Percentiles rank a stretch among this genome's conserved stretches.
These are phyloP conservation scores for Nibea albiflora DNA, from an alignment of 2,113 vertebrate genomes.

Conservation along the genomic window DNA sequence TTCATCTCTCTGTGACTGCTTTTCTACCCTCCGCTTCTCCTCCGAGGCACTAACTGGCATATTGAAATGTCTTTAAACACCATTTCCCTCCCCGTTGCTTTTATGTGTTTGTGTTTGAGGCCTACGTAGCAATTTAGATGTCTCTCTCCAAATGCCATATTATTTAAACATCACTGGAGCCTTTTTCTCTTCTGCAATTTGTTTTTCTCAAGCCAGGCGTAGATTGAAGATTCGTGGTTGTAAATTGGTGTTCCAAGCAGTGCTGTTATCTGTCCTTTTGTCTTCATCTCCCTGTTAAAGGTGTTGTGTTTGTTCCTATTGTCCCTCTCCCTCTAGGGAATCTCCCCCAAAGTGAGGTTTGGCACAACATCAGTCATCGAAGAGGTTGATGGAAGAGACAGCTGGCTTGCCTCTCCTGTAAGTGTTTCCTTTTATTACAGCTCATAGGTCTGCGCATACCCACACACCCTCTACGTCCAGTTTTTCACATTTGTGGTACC, in stretches of 20 bases:
- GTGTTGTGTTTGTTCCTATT: slow-evolving; percentile 60
- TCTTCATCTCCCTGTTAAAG: slow-evolving; percentile 65
- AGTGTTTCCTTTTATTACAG: slow-evolving; percentile 63
- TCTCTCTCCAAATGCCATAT: slow-evolving; percentile 75
- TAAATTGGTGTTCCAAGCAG: slow-evolving; percentile 71
- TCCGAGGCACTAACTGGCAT: slow-evolving; percentile 47
- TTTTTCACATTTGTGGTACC: slow-evolving; percentile 11
- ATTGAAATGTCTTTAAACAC: slow-evolving; percentile 73
- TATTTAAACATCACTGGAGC: slow-evolving; percentile 78
- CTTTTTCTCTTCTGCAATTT: slow-evolving; percentile 67
- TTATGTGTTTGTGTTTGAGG: slow-evolving; percentile 71
- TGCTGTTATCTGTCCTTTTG: slow-evolving; percentile 65
- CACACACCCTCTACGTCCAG: background rate
- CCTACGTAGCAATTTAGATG: slow-evolving; percentile 72
- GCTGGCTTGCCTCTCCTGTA: slow-evolving; percentile 69
- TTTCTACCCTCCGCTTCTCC: slow-evolving; percentile 46
- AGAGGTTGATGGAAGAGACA: slow-evolving; percentile 83
- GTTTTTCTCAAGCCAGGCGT: slow-evolving; percentile 61
- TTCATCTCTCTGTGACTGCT: slow-evolving; percentile 31
- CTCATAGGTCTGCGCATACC: background rate
- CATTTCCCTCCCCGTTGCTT: slow-evolving; percentile 48
- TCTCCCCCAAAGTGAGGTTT: slow-evolving; percentile 94
- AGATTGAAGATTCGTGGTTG: slow-evolving; percentile 70
- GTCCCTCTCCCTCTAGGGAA: slow-evolving; percentile 86
- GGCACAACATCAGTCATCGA: slow-evolving; percentile 91